Evolutionary conservation across 2,888 invertebrate genomes (phyloP).

Genomic region (Pristionchus maxplancki): DNA sequence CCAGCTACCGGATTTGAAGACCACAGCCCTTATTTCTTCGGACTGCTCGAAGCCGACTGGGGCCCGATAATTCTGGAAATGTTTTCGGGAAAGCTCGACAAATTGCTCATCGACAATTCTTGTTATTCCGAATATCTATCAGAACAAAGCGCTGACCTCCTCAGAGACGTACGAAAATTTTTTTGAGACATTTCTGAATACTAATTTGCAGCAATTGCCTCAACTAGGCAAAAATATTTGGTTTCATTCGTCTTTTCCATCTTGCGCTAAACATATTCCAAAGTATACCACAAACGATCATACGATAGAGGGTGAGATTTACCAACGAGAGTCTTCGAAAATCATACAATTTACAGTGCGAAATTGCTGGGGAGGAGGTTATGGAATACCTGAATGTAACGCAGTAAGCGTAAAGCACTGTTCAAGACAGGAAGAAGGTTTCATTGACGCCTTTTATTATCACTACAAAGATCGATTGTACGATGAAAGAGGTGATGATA

Average conservation of each 20-base stretch:
- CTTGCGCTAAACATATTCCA: too few relatives aligned
- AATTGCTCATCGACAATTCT: background rate
- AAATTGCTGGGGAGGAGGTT: background rate
- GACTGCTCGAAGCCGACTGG: background rate
- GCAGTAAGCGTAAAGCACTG: background rate
- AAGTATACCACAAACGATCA: background rate
- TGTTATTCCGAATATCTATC: background rate
- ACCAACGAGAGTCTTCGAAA: too few relatives aligned
- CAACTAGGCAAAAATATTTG: background rate
- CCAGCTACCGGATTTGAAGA: background rate
- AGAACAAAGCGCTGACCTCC: background rate
- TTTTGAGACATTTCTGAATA: too few relatives aligned
- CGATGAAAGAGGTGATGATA: background rate
- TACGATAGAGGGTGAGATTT: background rate
- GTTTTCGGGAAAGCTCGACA: background rate
- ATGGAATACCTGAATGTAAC: background rate
- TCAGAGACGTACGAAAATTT: background rate
- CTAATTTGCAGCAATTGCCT: background rate
- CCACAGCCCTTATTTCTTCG: background rate
- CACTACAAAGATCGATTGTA: background rate
- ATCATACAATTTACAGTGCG: background rate
- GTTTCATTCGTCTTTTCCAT: background rate
- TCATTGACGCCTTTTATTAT: background rate
- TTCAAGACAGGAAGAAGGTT: background rate
- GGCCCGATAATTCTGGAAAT: background rate